Evolutionary conservation across 2,113 vertebrate genomes (phyloP).

Genomic region (Plecturocebus donacophilus): DNA sequence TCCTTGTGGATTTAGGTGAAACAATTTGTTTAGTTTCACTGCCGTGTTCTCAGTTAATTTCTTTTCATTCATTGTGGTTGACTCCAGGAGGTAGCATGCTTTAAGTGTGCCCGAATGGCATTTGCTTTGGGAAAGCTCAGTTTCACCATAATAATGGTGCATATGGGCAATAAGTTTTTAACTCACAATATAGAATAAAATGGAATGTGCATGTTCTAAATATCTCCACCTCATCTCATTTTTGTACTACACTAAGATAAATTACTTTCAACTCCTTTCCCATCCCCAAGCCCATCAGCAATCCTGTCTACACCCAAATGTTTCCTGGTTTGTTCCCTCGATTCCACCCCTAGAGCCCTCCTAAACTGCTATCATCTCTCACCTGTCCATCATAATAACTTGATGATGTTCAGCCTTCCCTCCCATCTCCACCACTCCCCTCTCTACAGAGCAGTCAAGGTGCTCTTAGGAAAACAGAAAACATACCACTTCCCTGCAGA

Average conservation of each 20-base stretch:
- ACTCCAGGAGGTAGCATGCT: neutral
- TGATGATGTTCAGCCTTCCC: neutral
- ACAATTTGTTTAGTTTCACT: neutral
- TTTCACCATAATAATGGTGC: neutral
- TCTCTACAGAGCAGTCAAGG: neutral
- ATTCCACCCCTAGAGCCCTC: neutral
- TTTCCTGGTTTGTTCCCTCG: neutral
- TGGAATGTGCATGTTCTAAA: neutral
- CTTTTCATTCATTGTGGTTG: neutral
- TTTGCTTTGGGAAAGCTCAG: neutral
- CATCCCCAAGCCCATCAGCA: neutral
- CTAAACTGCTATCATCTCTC: neutral
- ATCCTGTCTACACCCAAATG: neutral
- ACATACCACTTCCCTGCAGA: too few species aligned
- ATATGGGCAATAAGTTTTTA: neutral
- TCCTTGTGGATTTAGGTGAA: neutral
- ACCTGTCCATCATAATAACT: too few species aligned
- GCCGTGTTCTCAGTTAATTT: neutral
- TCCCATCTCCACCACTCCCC: neutral
- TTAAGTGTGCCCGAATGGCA: neutral
- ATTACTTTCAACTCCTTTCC: neutral
- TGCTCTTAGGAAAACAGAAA: neutral
- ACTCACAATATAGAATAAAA: neutral
- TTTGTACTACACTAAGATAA: neutral
- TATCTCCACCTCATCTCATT: neutral